Conservation (phyloP, 2,888 invertebrate species). For the Perithous albicinctus region DNA sequence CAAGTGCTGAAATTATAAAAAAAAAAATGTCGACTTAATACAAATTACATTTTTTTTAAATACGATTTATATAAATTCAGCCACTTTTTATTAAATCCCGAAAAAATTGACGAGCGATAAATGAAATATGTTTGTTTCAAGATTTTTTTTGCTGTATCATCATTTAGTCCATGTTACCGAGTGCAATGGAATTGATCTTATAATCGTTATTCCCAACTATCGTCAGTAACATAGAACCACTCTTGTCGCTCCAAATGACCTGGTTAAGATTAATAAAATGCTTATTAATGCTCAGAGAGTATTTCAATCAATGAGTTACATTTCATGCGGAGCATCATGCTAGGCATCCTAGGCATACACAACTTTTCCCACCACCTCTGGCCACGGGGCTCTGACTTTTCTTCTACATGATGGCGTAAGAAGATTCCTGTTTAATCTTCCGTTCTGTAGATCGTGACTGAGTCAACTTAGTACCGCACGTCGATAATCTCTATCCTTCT, state of each 20-base stretch:
- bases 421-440: slow-evolving; percentile 1
- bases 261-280: slow-evolving; percentile 82
- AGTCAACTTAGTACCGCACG: slow-evolving; percentile 15
- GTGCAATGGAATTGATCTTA: slow-evolving; percentile 55
- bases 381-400: too few relatives aligned
- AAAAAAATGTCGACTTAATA: slow-evolving; percentile 56
- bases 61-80: slow-evolving; percentile 12
- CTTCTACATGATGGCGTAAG: neutral
- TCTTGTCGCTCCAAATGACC: slow-evolving; percentile 80
- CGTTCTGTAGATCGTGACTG: neutral
- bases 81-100: too few relatives aligned
- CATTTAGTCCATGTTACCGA: too few relatives aligned
- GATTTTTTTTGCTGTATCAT: too few relatives aligned
- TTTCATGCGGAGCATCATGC: slow-evolving; percentile 11
- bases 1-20: slow-evolving; percentile 81
- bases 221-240: slow-evolving; percentile 80
- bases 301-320: slow-evolving; percentile 21
- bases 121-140: too few relatives aligned
- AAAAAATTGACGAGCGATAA: too few relatives aligned
- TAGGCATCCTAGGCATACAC: neutral
- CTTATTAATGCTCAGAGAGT: slow-evolving; percentile 76
- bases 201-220: slow-evolving; percentile 73
- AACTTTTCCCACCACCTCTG: neutral
- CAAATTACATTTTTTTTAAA: slow-evolving; percentile 1
- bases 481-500: neutral